phyloP scores from a whole-genome alignment of 2,888 invertebrate species.

The Amblyjoppa fuscipennis region DNA sequence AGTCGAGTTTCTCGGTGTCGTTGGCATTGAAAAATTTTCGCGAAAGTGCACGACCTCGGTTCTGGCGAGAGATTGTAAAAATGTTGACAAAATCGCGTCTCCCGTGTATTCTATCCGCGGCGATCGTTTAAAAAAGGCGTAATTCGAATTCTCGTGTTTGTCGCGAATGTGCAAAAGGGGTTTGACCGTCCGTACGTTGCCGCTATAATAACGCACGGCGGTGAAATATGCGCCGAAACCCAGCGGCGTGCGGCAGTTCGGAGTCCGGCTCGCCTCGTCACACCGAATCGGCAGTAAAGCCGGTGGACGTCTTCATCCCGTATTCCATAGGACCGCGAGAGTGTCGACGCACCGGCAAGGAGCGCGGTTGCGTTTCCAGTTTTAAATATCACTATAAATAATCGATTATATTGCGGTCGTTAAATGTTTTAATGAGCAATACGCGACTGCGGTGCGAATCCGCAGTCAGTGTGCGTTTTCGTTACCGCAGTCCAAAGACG shows the following conservation, averaged over 20 bases:
- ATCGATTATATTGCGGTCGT: slow-evolving; percentile 82
- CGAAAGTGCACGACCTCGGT: neutral
- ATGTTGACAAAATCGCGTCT: neutral
- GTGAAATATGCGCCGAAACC: slow-evolving; percentile 41
- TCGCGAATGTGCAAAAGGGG: slow-evolving; percentile 69
- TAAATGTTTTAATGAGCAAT: slow-evolving; percentile 81
- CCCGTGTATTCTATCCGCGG: neutral
- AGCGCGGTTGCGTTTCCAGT: slow-evolving; percentile 66
- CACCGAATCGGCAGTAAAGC: slow-evolving; percentile 79
- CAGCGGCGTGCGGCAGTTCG: slow-evolving; percentile 47
- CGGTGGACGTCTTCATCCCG: slow-evolving; percentile 80
- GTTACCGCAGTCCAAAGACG: slow-evolving; percentile 69
- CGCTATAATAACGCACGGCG: slow-evolving; percentile 34
- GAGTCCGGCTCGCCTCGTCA: slow-evolving; percentile 69
- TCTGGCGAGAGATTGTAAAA: neutral
- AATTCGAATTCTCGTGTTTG: neutral
- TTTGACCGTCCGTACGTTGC: slow-evolving; percentile 22
- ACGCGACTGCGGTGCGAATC: slow-evolving; percentile 51
- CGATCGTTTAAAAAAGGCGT: neutral
- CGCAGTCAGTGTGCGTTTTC: slow-evolving; percentile 34
- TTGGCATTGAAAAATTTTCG: neutral
- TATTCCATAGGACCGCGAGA: slow-evolving; percentile 42
- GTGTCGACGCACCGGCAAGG: slow-evolving; percentile 41
- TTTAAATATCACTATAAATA: slow-evolving; percentile 82
- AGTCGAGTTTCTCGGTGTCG: neutral